Conservation (phyloP, 2,113 vertebrate species). For the Ptilonorhynchus violaceus region DNA sequence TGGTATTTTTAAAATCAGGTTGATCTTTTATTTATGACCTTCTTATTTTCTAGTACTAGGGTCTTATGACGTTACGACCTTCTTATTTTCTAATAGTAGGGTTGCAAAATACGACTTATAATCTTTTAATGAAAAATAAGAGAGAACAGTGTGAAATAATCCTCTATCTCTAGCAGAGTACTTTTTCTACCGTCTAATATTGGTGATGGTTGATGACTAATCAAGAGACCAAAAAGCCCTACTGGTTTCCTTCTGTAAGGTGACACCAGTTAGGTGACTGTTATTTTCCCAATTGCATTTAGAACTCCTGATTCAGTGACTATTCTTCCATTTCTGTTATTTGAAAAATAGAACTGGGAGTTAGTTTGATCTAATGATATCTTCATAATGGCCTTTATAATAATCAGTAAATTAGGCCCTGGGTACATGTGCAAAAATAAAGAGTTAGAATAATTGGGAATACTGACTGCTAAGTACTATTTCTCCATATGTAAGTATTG, state of each 20-base stretch:
- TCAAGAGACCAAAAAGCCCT: neutral
- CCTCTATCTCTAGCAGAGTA: neutral
- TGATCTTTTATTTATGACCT: neutral
- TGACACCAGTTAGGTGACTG: neutral
- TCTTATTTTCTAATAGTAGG: neutral
- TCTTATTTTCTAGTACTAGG: neutral
- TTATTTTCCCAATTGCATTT: neutral
- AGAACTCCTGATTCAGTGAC: neutral
- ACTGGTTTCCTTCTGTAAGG: neutral
- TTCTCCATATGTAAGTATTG: neutral
- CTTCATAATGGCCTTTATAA: neutral
- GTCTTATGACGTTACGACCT: neutral
- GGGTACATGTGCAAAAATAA: neutral
- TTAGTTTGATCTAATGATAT: neutral
- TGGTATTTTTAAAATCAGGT: neutral
- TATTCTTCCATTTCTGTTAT: neutral
- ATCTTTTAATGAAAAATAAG: neutral
- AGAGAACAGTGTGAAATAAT: neutral
- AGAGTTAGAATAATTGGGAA: neutral
- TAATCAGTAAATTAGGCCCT: neutral
- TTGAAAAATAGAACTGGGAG: neutral
- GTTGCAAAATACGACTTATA: neutral
- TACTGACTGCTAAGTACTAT: neutral
- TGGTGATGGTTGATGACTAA: neutral
- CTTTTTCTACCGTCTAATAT: neutral